Evolutionary conservation across 2,888 invertebrate species (phyloP).

Genomic region (Neoscelio sp.): DNA sequence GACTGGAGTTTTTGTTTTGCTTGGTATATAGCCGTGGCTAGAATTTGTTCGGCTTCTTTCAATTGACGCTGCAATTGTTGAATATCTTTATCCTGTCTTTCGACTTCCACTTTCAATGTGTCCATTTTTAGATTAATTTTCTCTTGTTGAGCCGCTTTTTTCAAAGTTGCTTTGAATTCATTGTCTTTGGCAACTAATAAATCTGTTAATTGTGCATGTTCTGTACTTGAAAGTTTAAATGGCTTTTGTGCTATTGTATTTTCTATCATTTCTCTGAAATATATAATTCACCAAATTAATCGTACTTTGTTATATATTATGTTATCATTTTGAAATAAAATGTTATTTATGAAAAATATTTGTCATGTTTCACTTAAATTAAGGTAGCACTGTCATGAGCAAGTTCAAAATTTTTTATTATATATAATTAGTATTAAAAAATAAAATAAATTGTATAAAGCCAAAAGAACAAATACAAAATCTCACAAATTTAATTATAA

Average conservation of each 20-base stretch:
- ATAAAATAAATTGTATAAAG: no score
- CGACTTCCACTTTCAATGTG: constrained; percentile 93
- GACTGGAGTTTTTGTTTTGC: constrained; percentile 97
- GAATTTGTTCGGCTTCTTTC: constrained; percentile 97
- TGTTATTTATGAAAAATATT: no score
- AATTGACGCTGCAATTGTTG: constrained; percentile 95
- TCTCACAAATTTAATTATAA: no score
- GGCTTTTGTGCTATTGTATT: constrained; percentile 95
- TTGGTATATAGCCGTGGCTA: constrained; percentile 97
- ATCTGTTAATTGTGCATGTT: constrained; percentile 94
- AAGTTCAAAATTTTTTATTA: no score
- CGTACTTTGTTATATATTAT: no score
- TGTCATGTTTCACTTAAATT: no score
- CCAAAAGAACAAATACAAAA: no score
- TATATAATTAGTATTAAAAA: no score
- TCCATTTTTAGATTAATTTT: constrained; percentile 96
- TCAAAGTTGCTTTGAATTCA: constrained; percentile 93
- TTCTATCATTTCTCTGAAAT: constrained; percentile 94
- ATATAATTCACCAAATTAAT: no score
- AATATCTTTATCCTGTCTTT: constrained; percentile 95
- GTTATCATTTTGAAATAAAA: no score
- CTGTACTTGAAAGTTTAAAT: constrained; percentile 91
- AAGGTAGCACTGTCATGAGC: no score
- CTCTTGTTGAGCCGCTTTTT: constrained; percentile 94
- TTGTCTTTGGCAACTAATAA: constrained; percentile 94